phyloP scores from a whole-genome alignment of 2,797 vertebrate genomes.

The Sciaenops ocellatus region DNA sequence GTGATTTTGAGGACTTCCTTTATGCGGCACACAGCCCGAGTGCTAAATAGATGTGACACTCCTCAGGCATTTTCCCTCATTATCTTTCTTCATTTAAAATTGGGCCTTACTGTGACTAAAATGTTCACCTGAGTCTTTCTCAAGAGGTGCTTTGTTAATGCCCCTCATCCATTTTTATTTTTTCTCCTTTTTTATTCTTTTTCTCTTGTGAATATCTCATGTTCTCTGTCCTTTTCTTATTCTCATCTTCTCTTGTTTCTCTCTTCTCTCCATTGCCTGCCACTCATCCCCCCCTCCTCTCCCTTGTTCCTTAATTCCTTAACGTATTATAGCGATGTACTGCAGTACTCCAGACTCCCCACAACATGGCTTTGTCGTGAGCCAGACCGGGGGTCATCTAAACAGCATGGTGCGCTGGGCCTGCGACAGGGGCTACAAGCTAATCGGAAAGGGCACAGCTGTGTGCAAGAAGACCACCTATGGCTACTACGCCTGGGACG shows the following conservation, averaged over 20 bases:
- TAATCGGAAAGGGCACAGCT: slow-evolving; percentile 93
- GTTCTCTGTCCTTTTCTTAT: slow-evolving; percentile 35
- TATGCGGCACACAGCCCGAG: slow-evolving; percentile 46
- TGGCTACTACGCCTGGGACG: slow-evolving; percentile 93
- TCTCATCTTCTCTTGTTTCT: slow-evolving; percentile 29
- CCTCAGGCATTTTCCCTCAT: slow-evolving; percentile 66
- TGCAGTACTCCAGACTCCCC: slow-evolving; percentile 99
- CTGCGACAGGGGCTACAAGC: slow-evolving; percentile 95
- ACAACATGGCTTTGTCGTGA: slow-evolving; percentile 96
- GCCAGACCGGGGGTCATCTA: slow-evolving; percentile 96
- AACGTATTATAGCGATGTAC: slow-evolving; percentile 89
- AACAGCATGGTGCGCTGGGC: slow-evolving; percentile 98
- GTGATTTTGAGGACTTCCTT: slow-evolving; percentile 65
- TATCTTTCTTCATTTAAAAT: slow-evolving; percentile 64
- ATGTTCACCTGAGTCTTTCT: slow-evolving; percentile 55
- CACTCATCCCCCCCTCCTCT: not conserved
- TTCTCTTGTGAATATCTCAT: slow-evolving; percentile 33
- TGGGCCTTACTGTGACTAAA: slow-evolving; percentile 43
- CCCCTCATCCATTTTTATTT: slow-evolving; percentile 18
- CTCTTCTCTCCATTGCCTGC: slow-evolving; percentile 3
- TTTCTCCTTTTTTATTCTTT: slow-evolving; percentile 32
- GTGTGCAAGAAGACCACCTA: slow-evolving; percentile 92
- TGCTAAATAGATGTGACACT: slow-evolving; percentile 67
- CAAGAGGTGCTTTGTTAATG: slow-evolving; percentile 25
- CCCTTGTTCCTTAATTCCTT: slow-evolving; percentile 31